Conservation (phyloP, 1,140 invertebrate genomes). For the Drosophila neocordata region DNA sequence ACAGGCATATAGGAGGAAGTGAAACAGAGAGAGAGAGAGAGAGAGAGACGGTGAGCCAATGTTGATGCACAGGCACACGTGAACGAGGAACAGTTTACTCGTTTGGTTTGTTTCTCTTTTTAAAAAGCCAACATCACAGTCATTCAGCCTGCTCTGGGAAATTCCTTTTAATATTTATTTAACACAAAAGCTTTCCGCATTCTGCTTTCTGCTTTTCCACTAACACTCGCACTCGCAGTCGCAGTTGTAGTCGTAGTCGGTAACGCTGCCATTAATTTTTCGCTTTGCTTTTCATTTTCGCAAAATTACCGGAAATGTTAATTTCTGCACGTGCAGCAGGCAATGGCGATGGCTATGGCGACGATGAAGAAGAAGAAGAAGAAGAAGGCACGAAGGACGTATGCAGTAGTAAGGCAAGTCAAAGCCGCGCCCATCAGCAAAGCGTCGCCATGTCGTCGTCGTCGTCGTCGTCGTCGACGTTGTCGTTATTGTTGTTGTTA, state of each 20-base stretch:
- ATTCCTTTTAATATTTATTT: slow-evolving; percentile 81
- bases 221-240: slow-evolving; percentile 22
- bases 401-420: slow-evolving; percentile 42
- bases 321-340: slow-evolving; percentile 80
- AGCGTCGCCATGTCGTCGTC: slow-evolving; percentile 47
- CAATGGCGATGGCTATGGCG: slow-evolving; percentile 26
- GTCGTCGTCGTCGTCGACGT: slow-evolving; percentile 22
- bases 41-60: neutral
- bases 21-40: too few species aligned
- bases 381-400: slow-evolving; percentile 20
- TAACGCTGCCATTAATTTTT: slow-evolving; percentile 76
- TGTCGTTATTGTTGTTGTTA: slow-evolving; percentile 37
- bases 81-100: slow-evolving; percentile 58
- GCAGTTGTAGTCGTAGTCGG: slow-evolving; percentile 3
- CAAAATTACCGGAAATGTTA: slow-evolving; percentile 82
- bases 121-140: slow-evolving; percentile 57
- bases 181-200: slow-evolving; percentile 80
- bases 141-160: slow-evolving; percentile 54
- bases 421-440: slow-evolving; percentile 58
- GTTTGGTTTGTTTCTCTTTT: slow-evolving; percentile 48
- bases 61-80: slow-evolving; percentile 13
- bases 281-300: slow-evolving; percentile 81
- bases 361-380: neutral
- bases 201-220: slow-evolving; percentile 53
- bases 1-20: slow-evolving; percentile 16